phyloP scores from a whole-genome alignment of 2,113 vertebrate genomes.

The Coptodon rendalli region DNA sequence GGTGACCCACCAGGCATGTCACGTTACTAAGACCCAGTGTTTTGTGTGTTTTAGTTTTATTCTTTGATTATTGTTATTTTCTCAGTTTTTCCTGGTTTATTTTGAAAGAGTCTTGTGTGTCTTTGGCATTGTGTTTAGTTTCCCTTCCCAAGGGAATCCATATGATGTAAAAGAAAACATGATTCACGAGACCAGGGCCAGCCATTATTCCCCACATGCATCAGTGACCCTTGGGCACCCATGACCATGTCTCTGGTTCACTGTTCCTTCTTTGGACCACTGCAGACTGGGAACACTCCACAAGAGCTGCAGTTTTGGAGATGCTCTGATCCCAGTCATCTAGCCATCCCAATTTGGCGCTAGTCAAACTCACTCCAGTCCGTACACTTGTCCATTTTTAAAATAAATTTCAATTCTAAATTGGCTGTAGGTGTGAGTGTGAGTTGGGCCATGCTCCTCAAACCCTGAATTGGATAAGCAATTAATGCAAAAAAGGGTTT shows the following conservation, averaged over 20 bases:
- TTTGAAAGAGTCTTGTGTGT: not conserved
- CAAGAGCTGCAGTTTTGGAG: not conserved
- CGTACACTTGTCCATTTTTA: not conserved
- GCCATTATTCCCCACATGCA: not conserved
- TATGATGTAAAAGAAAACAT: not conserved
- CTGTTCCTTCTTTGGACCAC: not conserved
- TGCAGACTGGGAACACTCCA: not conserved
- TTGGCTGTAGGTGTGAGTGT: not conserved
- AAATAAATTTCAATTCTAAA: not conserved
- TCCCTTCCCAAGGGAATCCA: fast-evolving
- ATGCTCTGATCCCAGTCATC: not conserved
- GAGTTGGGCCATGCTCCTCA: not conserved
- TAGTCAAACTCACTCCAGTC: not conserved
- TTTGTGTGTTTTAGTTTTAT: not conserved
- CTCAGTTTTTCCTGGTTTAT: not conserved
- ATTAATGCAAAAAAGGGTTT: not conserved
- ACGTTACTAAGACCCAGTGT: not conserved
- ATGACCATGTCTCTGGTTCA: not conserved
- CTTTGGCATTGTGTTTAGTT: not conserved
- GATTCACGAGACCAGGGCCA: fast-evolving
- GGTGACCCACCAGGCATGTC: not conserved
- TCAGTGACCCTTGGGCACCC: fast-evolving
- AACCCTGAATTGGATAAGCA: not conserved
- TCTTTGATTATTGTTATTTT: not conserved
- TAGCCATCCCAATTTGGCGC: not conserved